These are phyloP conservation scores for Drosophila oshimai DNA, from an alignment of 1,140 invertebrate genomes.

Conservation along the genomic window DNA sequence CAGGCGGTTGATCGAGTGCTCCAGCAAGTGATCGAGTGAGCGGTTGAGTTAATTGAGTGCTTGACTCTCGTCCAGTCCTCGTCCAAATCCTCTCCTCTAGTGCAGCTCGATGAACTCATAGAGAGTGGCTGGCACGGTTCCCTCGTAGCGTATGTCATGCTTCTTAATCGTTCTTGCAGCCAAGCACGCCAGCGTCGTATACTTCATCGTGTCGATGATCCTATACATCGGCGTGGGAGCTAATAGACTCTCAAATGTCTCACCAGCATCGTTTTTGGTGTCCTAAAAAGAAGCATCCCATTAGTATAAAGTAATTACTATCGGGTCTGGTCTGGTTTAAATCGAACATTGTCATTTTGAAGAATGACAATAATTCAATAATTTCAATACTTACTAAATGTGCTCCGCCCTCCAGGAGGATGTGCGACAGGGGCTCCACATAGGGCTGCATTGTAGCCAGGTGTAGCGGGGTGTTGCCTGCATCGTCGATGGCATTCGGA, in stretches of 20 bases:
- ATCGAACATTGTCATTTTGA: too few species aligned
- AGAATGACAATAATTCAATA: too few species aligned
- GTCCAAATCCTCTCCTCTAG: constrained; percentile 39
- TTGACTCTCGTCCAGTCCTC: constrained; percentile 37
- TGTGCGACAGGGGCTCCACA: constrained; percentile 86
- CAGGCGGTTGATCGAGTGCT: constrained; percentile 20
- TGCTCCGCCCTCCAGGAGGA: constrained; percentile 90
- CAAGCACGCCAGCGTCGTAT: constrained; percentile 91
- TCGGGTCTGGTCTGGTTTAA: too few species aligned
- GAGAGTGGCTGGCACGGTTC: constrained; percentile 64
- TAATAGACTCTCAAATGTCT: constrained; percentile 89
- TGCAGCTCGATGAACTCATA: constrained; percentile 80
- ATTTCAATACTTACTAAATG: constrained; percentile 85
- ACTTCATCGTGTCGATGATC: constrained; percentile 90
- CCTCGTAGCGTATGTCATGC: constrained; percentile 67
- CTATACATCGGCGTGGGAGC: constrained; percentile 85
- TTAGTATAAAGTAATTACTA: background rate
- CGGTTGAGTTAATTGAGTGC: constrained; percentile 46
- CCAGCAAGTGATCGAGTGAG: constrained; percentile 1
- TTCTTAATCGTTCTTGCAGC: constrained; percentile 88
- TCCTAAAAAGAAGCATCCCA: constrained; percentile 83
- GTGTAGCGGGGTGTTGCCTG: constrained; percentile 86
- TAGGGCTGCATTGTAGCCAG: constrained; percentile 84
- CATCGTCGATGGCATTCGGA: constrained; percentile 88
- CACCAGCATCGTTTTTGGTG: constrained; percentile 90